These are phyloP conservation scores for silkworm (Bombyx mori) DNA, from an alignment of 1,140 invertebrate species.

Conservation along the genomic window ASM3026992v2 NC_085119.1:7655501-7656000, in stretches of 20 bases:
- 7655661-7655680: constrained; percentile 62
- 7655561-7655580: constrained; percentile 72
- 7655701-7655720: constrained; percentile 67
- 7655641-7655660: constrained; percentile 62
- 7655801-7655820: constrained; percentile 47
- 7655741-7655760: constrained; percentile 62
- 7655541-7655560: constrained; percentile 48
- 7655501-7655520: too few relatives aligned
- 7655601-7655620: constrained; percentile 41
- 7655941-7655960: constrained; percentile 60
- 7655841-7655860: constrained; percentile 62
- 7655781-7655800: constrained; percentile 72
- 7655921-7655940: constrained; percentile 54
- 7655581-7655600: constrained; percentile 60
- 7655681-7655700: constrained; percentile 59
- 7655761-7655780: constrained; percentile 72
- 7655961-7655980: constrained; percentile 66
- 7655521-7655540: too few relatives aligned
- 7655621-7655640: constrained; percentile 50
- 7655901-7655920: constrained; percentile 67
- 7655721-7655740: constrained; percentile 46
- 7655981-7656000: constrained; percentile 62
- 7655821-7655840: constrained; percentile 54
- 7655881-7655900: constrained; percentile 65
- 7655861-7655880: constrained; percentile 64